Evolutionary conservation across 2,797 vertebrate species (phyloP), one percentile per base, ranked within the genome.

Genomic region (Austrolebias charrua): DNA sequence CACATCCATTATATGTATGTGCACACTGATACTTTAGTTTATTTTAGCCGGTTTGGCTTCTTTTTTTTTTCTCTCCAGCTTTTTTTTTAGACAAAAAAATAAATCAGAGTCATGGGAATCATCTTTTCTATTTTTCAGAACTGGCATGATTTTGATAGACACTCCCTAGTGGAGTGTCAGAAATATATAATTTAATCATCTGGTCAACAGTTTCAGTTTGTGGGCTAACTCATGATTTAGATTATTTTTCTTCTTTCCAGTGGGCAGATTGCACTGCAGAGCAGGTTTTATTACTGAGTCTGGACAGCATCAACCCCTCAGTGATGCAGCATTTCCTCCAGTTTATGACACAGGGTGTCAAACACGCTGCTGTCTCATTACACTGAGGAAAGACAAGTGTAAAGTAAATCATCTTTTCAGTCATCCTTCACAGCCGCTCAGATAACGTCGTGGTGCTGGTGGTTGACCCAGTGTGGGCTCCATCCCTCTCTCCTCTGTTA

Each of bases 401-500:
- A 29, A 12, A 33, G 35, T 57, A 14, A 56, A 33, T 33, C 11
- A 33, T 24, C 14, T 6, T 40, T 55, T 43, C 24, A 38, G 15
- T 5, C 29, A 7, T 10, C 9, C 20, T 24, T 42, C 11, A 2
- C 11, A 3, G 4, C 38, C 1, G 38, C 10, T 40, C 11, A 12
- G 38, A 40, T 12, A 24, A 49, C 16, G 5, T 42, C 51, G 45
- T 33, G 29, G 51, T 55, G 65, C 63, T 52, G 55, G n/a, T n/a
- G n/a, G 64, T 72, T 42, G 68, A 65, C 69, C 73, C 71, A 44
- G 78, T 83, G 85, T 89, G 86, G 85, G 86, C 86, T 78, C 75
- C 83, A 82, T 90, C 87, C 57, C 64, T 83, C 51, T 68, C 81
- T 76, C 73, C 75, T 72, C 82, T 89, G 87, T 91, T 90, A 84